Conservation (phyloP, 37 sponge, comb jelly and placozoan genomes). For the Bolinopsis microptera region DNA sequence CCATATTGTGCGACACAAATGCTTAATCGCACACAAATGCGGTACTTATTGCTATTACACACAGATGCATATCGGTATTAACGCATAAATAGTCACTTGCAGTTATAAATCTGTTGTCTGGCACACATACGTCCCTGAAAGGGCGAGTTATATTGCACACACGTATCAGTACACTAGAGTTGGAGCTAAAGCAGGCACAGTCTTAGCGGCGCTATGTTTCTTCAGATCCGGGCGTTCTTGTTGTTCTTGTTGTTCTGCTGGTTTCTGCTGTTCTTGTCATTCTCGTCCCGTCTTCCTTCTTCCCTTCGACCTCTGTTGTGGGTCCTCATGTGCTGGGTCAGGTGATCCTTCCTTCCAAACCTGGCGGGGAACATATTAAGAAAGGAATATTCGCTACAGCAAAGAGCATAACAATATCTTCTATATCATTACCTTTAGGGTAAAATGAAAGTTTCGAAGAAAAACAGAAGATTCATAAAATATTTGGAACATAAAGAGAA, state of each 20-base stretch:
- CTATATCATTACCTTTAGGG: not conserved
- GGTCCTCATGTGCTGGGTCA: constrained; percentile 66
- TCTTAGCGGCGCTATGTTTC: not conserved
- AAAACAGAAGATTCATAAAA: no score
- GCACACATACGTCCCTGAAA: not conserved
- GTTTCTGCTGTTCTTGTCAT: not conserved
- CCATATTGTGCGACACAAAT: no score
- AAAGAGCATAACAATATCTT: not conserved
- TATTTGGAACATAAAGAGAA: no score
- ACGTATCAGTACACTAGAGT: not conserved
- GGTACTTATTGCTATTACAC: no score
- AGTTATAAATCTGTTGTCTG: no score
- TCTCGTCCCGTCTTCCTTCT: constrained; percentile 15
- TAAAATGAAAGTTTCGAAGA: not conserved
- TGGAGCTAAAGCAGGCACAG: not conserved
- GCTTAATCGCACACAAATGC: not conserved
- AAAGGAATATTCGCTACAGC: no score
- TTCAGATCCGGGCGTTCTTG: constrained; percentile 25
- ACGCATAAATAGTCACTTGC: no score
- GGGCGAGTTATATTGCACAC: not conserved
- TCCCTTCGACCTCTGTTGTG: constrained; percentile 35
- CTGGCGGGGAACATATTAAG: no score
- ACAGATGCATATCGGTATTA: no score
- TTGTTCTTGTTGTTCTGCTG: not conserved
- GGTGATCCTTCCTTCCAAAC: constrained; percentile 64